These are phyloP conservation scores for Tauraco erythrolophus DNA, from an alignment of 2,113 vertebrate species.

Conservation along the genomic window DNA sequence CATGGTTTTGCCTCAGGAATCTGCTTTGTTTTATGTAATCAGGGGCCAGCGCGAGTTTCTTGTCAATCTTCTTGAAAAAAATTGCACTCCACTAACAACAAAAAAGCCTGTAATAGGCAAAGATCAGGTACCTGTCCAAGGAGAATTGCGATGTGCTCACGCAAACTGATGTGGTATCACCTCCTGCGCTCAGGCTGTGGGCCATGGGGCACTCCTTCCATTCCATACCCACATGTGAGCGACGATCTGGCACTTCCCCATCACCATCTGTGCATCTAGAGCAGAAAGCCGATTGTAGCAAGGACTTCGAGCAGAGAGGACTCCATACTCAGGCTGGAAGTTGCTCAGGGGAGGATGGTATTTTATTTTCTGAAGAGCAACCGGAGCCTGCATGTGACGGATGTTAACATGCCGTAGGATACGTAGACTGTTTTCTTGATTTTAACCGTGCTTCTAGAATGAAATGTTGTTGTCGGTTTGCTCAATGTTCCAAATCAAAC, in stretches of 20 bases:
- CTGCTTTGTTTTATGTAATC: background rate
- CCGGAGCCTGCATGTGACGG: background rate
- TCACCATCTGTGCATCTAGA: background rate
- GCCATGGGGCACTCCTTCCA: background rate
- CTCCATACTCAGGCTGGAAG: background rate
- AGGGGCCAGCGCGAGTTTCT: background rate
- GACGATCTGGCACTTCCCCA: background rate
- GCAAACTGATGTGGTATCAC: background rate
- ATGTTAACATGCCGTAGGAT: background rate
- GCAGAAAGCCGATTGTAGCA: background rate
- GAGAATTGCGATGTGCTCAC: background rate
- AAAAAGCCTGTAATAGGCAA: background rate
- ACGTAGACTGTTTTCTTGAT: background rate
- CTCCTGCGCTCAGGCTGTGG: background rate
- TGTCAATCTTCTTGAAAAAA: background rate
- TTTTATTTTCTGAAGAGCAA: background rate
- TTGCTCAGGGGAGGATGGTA: background rate
- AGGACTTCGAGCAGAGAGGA: background rate
- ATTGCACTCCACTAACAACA: background rate
- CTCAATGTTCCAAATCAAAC: background rate
- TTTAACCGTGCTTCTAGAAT: background rate
- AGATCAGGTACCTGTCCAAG: background rate
- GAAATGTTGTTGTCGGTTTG: background rate
- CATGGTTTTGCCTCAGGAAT: background rate
- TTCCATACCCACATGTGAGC: accelerated